phyloP scores from a whole-genome alignment of 2,888 invertebrate genomes.

The Urechis unicinctus region DNA sequence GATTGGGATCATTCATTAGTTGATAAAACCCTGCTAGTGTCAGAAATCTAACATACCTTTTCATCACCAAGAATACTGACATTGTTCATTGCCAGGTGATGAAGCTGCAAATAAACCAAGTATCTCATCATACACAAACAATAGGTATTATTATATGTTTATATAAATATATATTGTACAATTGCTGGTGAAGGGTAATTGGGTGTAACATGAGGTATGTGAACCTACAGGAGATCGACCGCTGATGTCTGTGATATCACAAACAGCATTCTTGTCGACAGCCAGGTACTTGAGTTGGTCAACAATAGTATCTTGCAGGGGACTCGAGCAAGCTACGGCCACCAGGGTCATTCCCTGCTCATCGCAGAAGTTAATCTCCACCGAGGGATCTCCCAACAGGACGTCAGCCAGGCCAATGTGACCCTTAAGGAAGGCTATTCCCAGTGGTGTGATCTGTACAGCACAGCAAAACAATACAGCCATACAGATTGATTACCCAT shows the following conservation, averaged over 20 bases:
- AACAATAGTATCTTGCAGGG: slow-evolving; percentile 27
- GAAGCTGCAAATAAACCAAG: slow-evolving; percentile 36
- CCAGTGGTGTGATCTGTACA: slow-evolving; percentile 52
- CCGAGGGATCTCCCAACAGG: slow-evolving; percentile 48
- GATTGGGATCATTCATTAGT: too few relatives aligned
- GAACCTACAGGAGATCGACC: slow-evolving; percentile 51
- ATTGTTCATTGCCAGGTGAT: slow-evolving; percentile 35
- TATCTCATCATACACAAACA: too few relatives aligned
- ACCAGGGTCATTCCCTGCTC: slow-evolving; percentile 51
- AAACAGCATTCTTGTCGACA: slow-evolving; percentile 50
- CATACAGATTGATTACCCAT: too few relatives aligned
- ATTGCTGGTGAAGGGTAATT: too few relatives aligned
- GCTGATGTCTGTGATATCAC: slow-evolving; percentile 45
- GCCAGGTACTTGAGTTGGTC: slow-evolving; percentile 39
- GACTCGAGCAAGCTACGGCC: slow-evolving; percentile 44
- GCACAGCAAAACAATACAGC: too few relatives aligned
- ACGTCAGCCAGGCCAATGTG: slow-evolving; percentile 53
- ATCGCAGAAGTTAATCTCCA: slow-evolving; percentile 51
- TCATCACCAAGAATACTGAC: too few relatives aligned
- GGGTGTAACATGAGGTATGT: too few relatives aligned
- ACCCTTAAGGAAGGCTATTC: slow-evolving; percentile 54
- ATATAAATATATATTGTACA: too few relatives aligned
- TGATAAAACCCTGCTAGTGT: too few relatives aligned
- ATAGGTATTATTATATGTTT: too few relatives aligned
- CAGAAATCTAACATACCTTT: too few relatives aligned